Conservation (phyloP, 2,113 vertebrate species). For the Gallinago paraguaiae region DNA sequence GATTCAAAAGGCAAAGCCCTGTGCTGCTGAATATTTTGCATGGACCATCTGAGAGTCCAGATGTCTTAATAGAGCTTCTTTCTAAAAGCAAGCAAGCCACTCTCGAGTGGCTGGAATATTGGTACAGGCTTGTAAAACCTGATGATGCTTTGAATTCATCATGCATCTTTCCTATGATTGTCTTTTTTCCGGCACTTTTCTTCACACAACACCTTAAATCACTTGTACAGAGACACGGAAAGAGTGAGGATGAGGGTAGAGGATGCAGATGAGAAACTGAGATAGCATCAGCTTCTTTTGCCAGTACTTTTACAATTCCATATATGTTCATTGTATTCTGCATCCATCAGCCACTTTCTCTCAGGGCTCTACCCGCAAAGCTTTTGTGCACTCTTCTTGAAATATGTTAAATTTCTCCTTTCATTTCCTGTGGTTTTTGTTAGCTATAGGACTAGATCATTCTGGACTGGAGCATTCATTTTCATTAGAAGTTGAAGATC, state of each 20-base stretch:
- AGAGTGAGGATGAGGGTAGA: neutral
- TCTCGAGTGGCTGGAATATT: neutral
- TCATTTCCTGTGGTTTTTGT: neutral
- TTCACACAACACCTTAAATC: neutral
- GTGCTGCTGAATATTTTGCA: neutral
- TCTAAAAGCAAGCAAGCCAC: neutral
- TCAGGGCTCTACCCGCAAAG: neutral
- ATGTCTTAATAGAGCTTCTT: neutral
- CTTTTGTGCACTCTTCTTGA: neutral
- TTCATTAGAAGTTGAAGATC: slow-evolving; percentile 19
- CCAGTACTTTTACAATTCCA: neutral
- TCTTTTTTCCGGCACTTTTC: neutral
- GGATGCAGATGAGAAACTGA: neutral
- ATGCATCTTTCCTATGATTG: neutral
- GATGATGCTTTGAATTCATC: neutral
- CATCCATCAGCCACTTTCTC: neutral
- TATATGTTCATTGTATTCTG: neutral
- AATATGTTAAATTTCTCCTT: neutral
- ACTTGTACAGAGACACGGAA: neutral
- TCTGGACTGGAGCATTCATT: neutral
- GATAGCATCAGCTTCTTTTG: neutral
- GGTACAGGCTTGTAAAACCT: neutral
- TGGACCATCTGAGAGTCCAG: neutral
- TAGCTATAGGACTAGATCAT: neutral
- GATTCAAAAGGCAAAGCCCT: neutral